Percentiles rank a stretch among this genome's conserved stretches.
phyloP scores from a whole-genome alignment of 2,113 vertebrate genomes.

The Pagrus major region DNA sequence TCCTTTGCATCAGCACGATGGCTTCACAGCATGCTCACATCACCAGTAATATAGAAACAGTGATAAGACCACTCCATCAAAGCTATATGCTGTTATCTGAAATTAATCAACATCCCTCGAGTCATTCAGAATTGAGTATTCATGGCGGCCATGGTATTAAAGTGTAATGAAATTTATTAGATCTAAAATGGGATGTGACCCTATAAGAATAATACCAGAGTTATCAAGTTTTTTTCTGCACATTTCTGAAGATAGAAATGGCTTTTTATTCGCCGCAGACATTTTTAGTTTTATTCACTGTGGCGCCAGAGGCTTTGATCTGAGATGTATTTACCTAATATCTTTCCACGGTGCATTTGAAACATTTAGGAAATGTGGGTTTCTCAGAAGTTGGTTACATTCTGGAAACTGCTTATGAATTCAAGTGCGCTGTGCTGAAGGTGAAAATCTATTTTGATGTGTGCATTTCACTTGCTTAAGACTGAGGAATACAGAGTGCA shows the following conservation, averaged over 20 bases:
- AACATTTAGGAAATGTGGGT: conserved; percentile 18
- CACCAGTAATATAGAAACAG: conserved; percentile 35
- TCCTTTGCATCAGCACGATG: conserved; percentile 13
- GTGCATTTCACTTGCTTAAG: background rate
- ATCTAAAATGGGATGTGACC: conserved; percentile 61
- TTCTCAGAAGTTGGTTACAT: conserved; percentile 13
- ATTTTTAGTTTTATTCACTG: conserved; percentile 27
- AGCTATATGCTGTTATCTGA: conserved; percentile 60
- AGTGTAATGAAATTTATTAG: conserved; percentile 62
- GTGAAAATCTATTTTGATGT: background rate
- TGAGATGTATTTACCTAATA: conserved; percentile 41
- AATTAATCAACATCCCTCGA: conserved; percentile 68
- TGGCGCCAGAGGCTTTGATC: conserved; percentile 40
- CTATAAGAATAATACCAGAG: conserved; percentile 45
- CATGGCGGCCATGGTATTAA: conserved; percentile 28
- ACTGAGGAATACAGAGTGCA: background rate
- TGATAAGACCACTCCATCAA: conserved; percentile 57
- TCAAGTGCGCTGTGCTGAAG: too few relatives aligned
- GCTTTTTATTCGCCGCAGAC: conserved; percentile 38
- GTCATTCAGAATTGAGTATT: conserved; percentile 53
- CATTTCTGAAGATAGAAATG: conserved; percentile 40
- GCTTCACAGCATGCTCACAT: conserved; percentile 37
- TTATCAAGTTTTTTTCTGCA: conserved; percentile 50
- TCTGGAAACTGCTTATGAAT: background rate
- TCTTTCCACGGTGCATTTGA: conserved; percentile 30